These are phyloP conservation scores for Leguminivora glycinivorella DNA, from an alignment of 1,140 invertebrate genomes.

Conservation along the genomic window DNA sequence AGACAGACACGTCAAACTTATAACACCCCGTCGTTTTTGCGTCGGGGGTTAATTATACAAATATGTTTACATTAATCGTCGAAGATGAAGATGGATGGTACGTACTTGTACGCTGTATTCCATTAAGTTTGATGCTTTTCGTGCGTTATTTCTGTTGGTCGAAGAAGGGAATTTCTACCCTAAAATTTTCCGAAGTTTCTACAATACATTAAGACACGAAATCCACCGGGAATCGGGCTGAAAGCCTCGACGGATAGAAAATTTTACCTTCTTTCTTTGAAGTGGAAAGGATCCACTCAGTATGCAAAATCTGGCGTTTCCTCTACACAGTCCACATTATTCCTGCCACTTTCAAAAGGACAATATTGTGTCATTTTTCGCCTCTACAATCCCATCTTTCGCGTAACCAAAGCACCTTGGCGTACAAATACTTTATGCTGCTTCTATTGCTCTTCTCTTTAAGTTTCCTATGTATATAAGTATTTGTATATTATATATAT, in stretches of 20 bases:
- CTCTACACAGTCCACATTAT: neutral
- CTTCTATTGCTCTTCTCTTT: conserved; percentile 15
- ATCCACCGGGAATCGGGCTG: neutral
- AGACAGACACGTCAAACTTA: too few species aligned
- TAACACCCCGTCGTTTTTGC: too few species aligned
- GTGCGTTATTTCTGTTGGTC: too few species aligned
- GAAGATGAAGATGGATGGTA: too few species aligned
- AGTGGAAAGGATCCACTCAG: conserved; percentile 3
- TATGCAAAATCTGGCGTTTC: conserved; percentile 37
- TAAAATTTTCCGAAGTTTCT: neutral
- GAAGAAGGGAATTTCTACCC: too few species aligned
- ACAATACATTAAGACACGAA: neutral
- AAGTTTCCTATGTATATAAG: too few species aligned
- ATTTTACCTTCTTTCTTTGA: neutral
- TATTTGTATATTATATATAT: too few species aligned
- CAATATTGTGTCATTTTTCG: conserved; percentile 59
- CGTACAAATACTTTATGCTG: conserved; percentile 42
- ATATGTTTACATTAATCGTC: too few species aligned
- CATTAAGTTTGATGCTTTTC: too few species aligned
- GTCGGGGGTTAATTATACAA: too few species aligned
- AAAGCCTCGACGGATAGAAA: neutral
- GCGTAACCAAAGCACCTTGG: conserved; percentile 38
- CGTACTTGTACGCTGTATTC: too few species aligned
- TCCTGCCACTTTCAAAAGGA: conserved; percentile 43
- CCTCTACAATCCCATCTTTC: conserved; percentile 53